These are phyloP conservation scores for Augochlorella aurata DNA, from an alignment of 2,888 invertebrate species.

Conservation along the genomic window DNA sequence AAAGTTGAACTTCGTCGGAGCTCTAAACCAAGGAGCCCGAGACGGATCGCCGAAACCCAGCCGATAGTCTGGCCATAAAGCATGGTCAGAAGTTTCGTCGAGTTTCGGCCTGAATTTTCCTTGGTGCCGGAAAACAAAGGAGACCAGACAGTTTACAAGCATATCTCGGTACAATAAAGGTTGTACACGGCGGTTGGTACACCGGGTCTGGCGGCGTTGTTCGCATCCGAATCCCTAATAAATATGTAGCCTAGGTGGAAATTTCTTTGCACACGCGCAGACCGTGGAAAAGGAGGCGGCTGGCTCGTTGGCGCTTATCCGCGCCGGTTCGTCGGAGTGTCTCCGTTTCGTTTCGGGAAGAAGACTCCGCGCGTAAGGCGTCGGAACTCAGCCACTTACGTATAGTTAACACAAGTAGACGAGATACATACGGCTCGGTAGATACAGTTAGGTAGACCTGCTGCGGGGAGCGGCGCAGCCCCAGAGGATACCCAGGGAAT, in stretches of 20 bases:
- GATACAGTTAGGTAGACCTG: conserved; percentile 43
- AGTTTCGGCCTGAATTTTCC: not conserved
- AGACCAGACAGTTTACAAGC: not conserved
- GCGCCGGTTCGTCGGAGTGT: not conserved
- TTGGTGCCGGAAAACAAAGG: not conserved
- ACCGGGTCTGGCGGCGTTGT: not conserved
- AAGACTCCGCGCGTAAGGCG: conserved; percentile 44
- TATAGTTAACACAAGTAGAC: conserved; percentile 57
- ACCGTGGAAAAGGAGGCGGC: not conserved
- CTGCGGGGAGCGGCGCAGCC: not conserved
- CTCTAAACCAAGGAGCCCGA: not conserved
- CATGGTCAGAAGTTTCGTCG: not conserved
- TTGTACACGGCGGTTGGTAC: not conserved
- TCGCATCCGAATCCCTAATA: conserved; percentile 29
- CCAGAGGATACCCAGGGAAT: conserved; percentile 49
- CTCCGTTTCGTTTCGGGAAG: conserved; percentile 20
- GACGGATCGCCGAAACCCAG: not conserved
- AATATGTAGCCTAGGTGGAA: conserved; percentile 29
- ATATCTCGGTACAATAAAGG: not conserved
- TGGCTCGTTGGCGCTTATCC: conserved; percentile 25
- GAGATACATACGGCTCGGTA: conserved; percentile 15
- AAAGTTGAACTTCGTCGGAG: not conserved
- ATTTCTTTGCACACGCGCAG: conserved; percentile 19
- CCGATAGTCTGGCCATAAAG: not conserved
- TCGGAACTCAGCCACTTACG: conserved; percentile 57